A percentile compares a stretch with the other conserved stretches of the same genome.
Evolutionary conservation across 2,113 vertebrate species (phyloP).

Genomic region (Grus americana): DNA sequence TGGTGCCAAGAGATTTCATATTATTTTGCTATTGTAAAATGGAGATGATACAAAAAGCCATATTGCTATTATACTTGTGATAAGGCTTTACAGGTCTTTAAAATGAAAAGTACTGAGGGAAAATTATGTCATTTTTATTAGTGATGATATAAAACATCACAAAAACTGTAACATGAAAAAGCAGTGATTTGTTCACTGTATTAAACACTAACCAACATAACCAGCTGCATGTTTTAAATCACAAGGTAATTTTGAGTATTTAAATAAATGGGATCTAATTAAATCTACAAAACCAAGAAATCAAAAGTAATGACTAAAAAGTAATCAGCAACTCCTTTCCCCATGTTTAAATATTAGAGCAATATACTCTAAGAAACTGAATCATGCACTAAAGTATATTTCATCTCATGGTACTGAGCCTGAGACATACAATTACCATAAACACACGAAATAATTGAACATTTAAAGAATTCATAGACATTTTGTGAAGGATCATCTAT

Average conservation of each 20-base stretch:
- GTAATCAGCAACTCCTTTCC: background rate
- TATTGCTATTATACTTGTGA: background rate
- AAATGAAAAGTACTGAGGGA: background rate
- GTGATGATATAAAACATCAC: background rate
- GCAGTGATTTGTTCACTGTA: background rate
- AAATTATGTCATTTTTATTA: background rate
- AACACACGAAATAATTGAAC: background rate
- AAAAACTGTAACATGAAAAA: background rate
- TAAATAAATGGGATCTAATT: background rate
- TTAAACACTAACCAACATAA: background rate
- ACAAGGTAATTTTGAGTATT: background rate
- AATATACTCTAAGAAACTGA: background rate
- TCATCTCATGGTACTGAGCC: background rate
- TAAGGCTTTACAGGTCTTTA: background rate
- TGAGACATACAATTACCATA: background rate
- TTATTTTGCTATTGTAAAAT: background rate
- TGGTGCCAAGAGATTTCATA: background rate
- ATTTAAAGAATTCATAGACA: background rate
- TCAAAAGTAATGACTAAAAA: conserved; percentile 11
- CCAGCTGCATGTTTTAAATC: background rate
- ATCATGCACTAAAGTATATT: background rate
- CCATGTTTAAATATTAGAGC: background rate
- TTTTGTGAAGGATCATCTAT: background rate
- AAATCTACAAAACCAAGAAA: background rate
- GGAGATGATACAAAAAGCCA: background rate